Base-by-base conservation (phyloP, 2,797 vertebrate species). In the Lutjanus campechanus region DNA sequence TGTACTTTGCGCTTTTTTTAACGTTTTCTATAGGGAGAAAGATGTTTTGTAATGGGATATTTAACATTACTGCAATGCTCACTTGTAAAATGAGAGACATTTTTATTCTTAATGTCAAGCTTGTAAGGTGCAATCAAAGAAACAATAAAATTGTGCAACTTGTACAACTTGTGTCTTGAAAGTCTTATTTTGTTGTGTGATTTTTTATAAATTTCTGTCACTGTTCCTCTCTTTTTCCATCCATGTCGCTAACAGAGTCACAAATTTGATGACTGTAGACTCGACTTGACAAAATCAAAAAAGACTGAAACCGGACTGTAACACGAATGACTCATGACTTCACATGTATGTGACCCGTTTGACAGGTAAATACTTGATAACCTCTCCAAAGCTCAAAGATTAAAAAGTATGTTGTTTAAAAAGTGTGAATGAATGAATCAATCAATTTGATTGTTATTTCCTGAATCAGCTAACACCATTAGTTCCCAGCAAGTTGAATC, bases 91-190 rank as follows among this genome's bases (percentile, higher is more conserved):
- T 72, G 72, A 84, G 51, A 64, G 54, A 66, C 60, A n/a, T 80
- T 69, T 77, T 79, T 76, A 77, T 90, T 47, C 79, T 78, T 87
- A 78, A 88, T 87, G 82, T 90, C 81, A 82, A 76, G 73, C 76
- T 86, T 90, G 76, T 92, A 80, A 61, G 85, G 76, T 88, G 86
- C 84, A 88, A 85, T 92, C 89, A 84, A 90, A 91, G 83, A 87
- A 86, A 85, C 73, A 95, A 94, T 95, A 93, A 93, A 95, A 88
- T 73, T 69, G 79, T 87, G 64, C 83, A 73, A 85, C 77, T 85
- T 85, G 29, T 51, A 40, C 15, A 77, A 20, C 25, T 54, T 63
- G 56, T 68, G 36, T 82, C 43, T 54, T 47, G 19, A 54, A 63
- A n/a, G 22, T 54, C 17, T 12, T 56, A 6, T 43, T 62, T 22